Evolutionary conservation across 2,113 vertebrate species (phyloP).

Genomic region (Passer domesticus): DNA sequence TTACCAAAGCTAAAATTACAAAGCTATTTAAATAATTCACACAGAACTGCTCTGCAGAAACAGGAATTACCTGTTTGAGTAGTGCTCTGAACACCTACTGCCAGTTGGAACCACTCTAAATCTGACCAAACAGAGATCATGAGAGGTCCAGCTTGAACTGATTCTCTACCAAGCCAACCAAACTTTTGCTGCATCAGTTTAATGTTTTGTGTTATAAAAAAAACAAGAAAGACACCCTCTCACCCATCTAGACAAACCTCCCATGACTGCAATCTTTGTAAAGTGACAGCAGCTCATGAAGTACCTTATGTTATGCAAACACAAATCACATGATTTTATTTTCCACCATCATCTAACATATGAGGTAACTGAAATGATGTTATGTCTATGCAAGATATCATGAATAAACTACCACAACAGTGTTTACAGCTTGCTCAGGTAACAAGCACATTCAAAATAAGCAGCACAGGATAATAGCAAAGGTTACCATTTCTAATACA

Average conservation of each 20-base stretch:
- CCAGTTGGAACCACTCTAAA: not conserved
- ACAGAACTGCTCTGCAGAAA: not conserved
- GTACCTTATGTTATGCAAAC: not conserved
- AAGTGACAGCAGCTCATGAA: not conserved
- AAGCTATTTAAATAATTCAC: not conserved
- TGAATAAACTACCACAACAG: not conserved
- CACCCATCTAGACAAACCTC: not conserved
- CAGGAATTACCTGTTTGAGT: not conserved
- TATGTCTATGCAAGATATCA: not conserved
- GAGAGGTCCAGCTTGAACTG: not conserved
- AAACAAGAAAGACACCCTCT: not conserved
- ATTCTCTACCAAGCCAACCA: not conserved
- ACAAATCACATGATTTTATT: not conserved
- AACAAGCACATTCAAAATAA: not conserved
- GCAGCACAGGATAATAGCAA: rapidly evolving
- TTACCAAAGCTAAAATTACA: not conserved
- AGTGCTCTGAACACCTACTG: not conserved
- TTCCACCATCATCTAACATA: not conserved
- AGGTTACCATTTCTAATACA: not conserved
- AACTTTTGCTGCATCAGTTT: not conserved
- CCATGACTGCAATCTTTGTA: not conserved
- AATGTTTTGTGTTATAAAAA: not conserved
- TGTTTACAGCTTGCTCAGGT: not conserved
- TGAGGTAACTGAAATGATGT: not conserved
- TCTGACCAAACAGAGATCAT: not conserved